A percentile compares a stretch with the other conserved stretches of the same genome.
phyloP scores from a whole-genome alignment of 2,797 vertebrate genomes.

The Chiloscyllium punctatum region DNA sequence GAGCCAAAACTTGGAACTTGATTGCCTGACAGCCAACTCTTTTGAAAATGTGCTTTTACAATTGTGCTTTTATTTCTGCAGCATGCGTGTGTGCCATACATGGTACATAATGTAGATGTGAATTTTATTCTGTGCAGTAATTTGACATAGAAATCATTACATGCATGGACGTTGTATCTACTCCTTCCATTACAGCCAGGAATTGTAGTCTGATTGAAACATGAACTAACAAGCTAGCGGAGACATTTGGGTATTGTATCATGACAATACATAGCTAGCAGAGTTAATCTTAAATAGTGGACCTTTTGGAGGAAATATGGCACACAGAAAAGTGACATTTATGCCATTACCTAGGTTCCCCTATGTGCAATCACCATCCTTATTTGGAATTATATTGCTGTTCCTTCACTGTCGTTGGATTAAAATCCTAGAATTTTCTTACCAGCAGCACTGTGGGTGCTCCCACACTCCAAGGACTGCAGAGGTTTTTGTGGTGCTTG shows the following conservation, averaged over 20 bases:
- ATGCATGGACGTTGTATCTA: background rate
- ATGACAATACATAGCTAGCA: background rate
- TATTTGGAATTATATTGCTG: no score
- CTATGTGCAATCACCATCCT: no score
- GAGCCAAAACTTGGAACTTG: background rate
- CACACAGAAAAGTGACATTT: background rate
- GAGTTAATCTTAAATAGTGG: background rate
- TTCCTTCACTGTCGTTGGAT: no score
- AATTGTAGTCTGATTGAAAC: background rate
- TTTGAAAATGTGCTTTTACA: background rate
- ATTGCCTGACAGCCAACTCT: background rate
- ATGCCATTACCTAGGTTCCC: background rate
- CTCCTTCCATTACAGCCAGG: background rate
- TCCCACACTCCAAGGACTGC: no score
- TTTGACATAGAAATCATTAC: background rate
- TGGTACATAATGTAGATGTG: background rate
- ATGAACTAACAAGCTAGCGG: background rate
- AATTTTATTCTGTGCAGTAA: background rate
- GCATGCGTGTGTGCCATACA: background rate
- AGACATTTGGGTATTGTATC: background rate
- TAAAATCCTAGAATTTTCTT: no score
- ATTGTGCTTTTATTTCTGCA: background rate
- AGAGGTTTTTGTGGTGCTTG: no score
- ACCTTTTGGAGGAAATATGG: no score
- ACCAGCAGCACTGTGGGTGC: no score